Conservation (phyloP, 2,113 vertebrate species). For the Pitta sordida region DNA sequence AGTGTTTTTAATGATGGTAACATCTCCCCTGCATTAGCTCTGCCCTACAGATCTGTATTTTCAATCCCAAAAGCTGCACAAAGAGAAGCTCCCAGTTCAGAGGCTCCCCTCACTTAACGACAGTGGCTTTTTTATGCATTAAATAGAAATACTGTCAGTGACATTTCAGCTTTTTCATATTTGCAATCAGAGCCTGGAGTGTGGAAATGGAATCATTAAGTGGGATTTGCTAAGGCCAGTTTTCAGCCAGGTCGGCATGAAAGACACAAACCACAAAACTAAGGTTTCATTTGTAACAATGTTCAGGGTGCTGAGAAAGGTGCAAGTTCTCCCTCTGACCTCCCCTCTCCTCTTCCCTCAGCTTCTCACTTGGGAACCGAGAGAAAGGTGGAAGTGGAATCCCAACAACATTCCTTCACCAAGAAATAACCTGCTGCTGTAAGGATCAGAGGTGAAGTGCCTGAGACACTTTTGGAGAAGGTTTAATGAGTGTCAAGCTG, state of each 20-base stretch:
- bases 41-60: background rate
- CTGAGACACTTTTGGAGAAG: background rate
- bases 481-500: background rate
- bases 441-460: background rate
- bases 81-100: constrained; percentile 5
- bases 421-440: background rate
- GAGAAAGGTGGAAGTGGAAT: background rate
- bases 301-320: background rate
- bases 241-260: background rate
- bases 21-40: background rate
- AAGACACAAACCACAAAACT: background rate
- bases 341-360: background rate
- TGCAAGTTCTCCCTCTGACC: background rate
- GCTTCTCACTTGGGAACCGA: background rate
- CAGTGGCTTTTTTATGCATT: background rate
- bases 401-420: background rate
- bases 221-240: background rate
- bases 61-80: background rate
- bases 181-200: background rate
- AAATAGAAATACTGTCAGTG: background rate
- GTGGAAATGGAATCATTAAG: background rate
- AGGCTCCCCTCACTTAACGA: background rate
- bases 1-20: background rate
- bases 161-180: background rate
- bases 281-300: background rate